Evolutionary conservation across 2,113 vertebrate species (phyloP).

Genomic region (Chlamydotis undulata): DNA sequence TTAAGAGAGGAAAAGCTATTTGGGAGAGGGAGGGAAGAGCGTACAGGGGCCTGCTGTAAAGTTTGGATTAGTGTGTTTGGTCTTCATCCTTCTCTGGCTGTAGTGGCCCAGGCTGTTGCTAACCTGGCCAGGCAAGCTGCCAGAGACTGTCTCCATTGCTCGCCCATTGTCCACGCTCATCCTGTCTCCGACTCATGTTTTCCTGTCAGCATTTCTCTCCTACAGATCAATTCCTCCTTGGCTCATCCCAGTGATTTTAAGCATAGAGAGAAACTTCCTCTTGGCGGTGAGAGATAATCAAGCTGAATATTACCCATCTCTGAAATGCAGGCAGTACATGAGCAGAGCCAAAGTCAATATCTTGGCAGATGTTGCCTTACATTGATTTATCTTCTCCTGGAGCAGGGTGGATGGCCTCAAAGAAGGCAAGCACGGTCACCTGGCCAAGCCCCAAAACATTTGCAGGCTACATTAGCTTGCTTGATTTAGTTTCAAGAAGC

Average conservation of each 20-base stretch:
- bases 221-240: slow-evolving; percentile 68
- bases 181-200: slow-evolving; percentile 64
- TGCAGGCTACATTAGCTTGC: slow-evolving; percentile 20
- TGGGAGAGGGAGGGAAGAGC: neutral
- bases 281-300: slow-evolving; percentile 78
- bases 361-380: slow-evolving; percentile 78
- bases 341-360: slow-evolving; percentile 77
- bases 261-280: slow-evolving; percentile 73
- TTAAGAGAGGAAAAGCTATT: neutral
- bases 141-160: slow-evolving; percentile 53
- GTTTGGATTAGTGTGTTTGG: neutral
- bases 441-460: slow-evolving; percentile 55
- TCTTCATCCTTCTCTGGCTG: neutral
- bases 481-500: slow-evolving; percentile 33
- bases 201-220: slow-evolving; percentile 76
- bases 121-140: slow-evolving; percentile 45
- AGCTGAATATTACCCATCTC: slow-evolving; percentile 80
- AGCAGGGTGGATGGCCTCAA: slow-evolving; percentile 46
- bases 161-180: slow-evolving; percentile 32
- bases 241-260: slow-evolving; percentile 75
- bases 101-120: neutral
- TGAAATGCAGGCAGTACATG: slow-evolving; percentile 73
- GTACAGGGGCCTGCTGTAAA: neutral
- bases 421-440: slow-evolving; percentile 44
- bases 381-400: slow-evolving; percentile 76